Evolutionary conservation across 2,888 invertebrate species (phyloP).

Genomic region (Clunio marinus): DNA sequence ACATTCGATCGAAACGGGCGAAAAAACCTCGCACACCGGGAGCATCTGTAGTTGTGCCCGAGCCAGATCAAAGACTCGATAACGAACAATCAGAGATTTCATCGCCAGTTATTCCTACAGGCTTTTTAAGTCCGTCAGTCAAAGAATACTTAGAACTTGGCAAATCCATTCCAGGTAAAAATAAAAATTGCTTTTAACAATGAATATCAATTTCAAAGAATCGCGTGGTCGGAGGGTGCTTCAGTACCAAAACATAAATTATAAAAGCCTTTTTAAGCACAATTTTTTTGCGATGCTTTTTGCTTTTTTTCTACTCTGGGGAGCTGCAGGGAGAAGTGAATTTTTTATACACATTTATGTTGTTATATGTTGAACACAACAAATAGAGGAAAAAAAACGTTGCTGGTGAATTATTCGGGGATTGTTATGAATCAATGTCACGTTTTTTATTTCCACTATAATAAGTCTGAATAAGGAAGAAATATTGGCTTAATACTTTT

Average conservation of each 20-base stretch:
- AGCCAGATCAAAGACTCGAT: slow-evolving; percentile 53
- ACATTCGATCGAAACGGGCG: slow-evolving; percentile 56
- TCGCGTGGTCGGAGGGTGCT: background rate
- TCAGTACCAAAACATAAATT: background rate
- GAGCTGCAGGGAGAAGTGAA: slow-evolving; percentile 7
- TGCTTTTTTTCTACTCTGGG: background rate
- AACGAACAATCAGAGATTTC: slow-evolving; percentile 52
- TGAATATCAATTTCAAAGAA: slow-evolving; percentile 2
- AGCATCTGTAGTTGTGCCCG: slow-evolving; percentile 50
- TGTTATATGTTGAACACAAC: slow-evolving; percentile 10
- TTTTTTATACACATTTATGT: slow-evolving; percentile 1
- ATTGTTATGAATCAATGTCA: too few relatives aligned
- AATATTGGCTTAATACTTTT: too few relatives aligned
- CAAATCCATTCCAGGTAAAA: slow-evolving; percentile 81
- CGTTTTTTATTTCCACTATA: too few relatives aligned
- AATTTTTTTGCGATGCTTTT: background rate
- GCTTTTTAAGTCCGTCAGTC: slow-evolving; percentile 79
- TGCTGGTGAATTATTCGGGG: too few relatives aligned
- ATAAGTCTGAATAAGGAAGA: too few relatives aligned
- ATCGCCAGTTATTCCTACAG: slow-evolving; percentile 61
- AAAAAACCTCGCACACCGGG: slow-evolving; percentile 61
- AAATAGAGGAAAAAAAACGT: slow-evolving; percentile 3
- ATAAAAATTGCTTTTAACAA: background rate
- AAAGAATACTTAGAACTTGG: slow-evolving; percentile 81
- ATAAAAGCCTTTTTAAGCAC: slow-evolving; percentile 10